A percentile compares a stretch with the other conserved stretches of the same genome.
These are phyloP conservation scores for Alligator mississippiensis DNA, from an alignment of 2,113 vertebrate species.

Conservation along the genomic window DNA sequence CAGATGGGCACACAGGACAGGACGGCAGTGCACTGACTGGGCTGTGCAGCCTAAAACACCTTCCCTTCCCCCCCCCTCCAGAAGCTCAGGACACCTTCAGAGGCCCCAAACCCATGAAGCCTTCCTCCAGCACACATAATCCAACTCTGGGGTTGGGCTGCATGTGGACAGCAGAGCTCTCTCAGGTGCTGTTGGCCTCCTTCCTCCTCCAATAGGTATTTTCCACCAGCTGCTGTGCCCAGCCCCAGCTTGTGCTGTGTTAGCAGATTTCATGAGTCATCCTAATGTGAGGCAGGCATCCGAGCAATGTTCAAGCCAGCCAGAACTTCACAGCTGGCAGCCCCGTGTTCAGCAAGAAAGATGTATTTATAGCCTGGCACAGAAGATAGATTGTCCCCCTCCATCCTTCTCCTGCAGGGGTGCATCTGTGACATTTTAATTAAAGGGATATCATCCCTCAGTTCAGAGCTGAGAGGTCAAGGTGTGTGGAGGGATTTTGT, in stretches of 20 bases:
- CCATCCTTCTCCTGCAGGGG: no score
- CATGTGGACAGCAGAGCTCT: background rate
- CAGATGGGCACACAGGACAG: background rate
- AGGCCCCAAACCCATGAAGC: background rate
- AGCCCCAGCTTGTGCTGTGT: background rate
- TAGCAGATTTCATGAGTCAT: background rate
- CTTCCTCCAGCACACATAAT: background rate
- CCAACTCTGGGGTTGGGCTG: background rate
- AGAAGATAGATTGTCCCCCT: background rate
- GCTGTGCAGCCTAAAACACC: background rate
- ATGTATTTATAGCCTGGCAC: background rate
- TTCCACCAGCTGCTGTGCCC: background rate
- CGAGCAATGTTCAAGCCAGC: background rate
- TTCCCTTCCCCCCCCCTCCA: no score
- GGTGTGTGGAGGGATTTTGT: background rate
- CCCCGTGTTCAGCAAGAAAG: background rate
- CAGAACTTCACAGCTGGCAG: background rate
- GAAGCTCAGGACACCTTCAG: background rate
- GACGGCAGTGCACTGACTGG: background rate
- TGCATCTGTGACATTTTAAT: background rate
- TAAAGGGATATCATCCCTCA: background rate
- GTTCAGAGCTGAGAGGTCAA: background rate
- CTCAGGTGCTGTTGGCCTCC: background rate
- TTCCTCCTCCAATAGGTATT: background rate
- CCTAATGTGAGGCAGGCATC: background rate